Conservation (phyloP, 2,113 vertebrate species). For the Microcebus jonahi region DNA sequence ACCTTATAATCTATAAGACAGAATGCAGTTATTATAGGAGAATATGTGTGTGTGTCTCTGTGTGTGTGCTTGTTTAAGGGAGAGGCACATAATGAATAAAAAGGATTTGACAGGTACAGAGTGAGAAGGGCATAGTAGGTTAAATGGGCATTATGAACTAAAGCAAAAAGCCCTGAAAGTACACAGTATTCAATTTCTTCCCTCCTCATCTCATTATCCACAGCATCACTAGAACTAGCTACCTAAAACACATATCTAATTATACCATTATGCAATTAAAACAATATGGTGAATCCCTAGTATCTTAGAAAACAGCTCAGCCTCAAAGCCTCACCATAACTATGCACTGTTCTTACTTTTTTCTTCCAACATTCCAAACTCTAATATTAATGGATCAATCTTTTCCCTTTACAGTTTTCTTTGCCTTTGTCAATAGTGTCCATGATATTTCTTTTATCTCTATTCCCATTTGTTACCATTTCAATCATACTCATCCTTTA, state of each 20-base stretch:
- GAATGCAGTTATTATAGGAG: neutral
- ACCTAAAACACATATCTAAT: slow-evolving; percentile 7
- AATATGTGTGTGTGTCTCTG: neutral
- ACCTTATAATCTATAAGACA: neutral
- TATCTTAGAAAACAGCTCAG: neutral
- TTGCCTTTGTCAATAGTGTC: neutral
- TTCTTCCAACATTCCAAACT: neutral
- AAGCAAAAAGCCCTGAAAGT: neutral
- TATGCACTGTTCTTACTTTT: neutral
- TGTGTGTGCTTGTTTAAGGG: neutral
- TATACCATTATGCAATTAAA: neutral
- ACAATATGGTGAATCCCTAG: neutral
- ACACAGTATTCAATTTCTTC: neutral
- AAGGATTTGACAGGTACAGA: slow-evolving; percentile 20
- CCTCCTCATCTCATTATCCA: neutral
- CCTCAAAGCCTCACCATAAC: neutral
- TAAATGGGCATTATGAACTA: neutral
- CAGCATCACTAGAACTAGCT: neutral
- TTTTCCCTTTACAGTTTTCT: neutral
- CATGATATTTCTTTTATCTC: neutral
- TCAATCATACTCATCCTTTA: neutral
- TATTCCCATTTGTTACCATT: neutral
- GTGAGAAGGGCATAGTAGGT: neutral
- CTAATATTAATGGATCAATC: neutral
- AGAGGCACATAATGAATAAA: neutral